These are phyloP conservation scores for Kryphioiulus occultus DNA, from an alignment of 2,888 invertebrate species.

Conservation along the genomic window DNA sequence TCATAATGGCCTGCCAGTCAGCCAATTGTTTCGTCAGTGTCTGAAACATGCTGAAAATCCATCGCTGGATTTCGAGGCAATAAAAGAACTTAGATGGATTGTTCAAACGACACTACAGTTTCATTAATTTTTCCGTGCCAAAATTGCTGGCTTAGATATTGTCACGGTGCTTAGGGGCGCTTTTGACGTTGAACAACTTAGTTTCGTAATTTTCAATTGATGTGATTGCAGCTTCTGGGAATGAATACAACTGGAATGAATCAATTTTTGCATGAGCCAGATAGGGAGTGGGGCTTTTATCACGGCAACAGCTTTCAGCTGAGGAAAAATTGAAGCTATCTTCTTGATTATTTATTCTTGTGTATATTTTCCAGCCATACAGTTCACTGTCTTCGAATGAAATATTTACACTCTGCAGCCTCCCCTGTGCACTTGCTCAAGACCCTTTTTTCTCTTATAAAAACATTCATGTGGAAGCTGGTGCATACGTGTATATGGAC, in stretches of 20 bases:
- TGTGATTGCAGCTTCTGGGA: slow-evolving; percentile 12
- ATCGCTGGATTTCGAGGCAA: background rate
- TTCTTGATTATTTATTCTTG: slow-evolving; percentile 26
- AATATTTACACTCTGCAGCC: slow-evolving; percentile 11
- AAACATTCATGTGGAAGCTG: slow-evolving; percentile 19
- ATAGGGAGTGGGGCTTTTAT: slow-evolving; percentile 17
- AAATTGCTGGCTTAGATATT: background rate
- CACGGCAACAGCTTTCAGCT: slow-evolving; percentile 16
- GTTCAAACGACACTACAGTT: background rate
- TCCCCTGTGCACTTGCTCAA: slow-evolving; percentile 3
- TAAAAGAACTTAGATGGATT: background rate
- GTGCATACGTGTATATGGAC: background rate
- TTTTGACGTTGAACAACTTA: background rate
- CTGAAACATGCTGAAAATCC: background rate
- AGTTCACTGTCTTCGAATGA: slow-evolving; percentile 25
- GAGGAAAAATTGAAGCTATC: slow-evolving; percentile 17
- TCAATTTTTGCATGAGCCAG: background rate
- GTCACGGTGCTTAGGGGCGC: background rate
- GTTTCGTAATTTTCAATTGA: background rate
- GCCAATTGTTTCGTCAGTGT: background rate
- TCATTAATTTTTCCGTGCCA: background rate
- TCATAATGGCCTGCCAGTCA: background rate
- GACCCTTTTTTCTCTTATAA: slow-evolving; percentile 28
- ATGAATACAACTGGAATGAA: background rate
- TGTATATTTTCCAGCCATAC: slow-evolving; percentile 1